Evolutionary conservation across 2,113 vertebrate genomes (phyloP).

Genomic region (Neofelis nebulosa): DNA sequence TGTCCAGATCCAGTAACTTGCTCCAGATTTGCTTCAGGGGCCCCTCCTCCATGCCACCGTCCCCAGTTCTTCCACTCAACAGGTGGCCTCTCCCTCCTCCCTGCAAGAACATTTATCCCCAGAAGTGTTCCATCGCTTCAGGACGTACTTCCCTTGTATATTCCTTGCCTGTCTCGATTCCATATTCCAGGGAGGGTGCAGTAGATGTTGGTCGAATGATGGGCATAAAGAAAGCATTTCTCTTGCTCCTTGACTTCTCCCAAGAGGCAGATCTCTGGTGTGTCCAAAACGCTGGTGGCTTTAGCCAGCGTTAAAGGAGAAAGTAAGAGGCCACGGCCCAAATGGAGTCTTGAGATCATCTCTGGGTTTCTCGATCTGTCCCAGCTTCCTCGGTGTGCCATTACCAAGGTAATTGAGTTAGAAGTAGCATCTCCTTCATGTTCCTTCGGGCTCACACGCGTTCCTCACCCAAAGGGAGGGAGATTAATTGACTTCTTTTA

Average conservation of each 20-base stretch:
- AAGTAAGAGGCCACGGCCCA: not conserved
- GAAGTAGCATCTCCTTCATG: constrained; percentile 53
- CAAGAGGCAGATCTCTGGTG: not conserved
- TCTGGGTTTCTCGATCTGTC: not conserved
- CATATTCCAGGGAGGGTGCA: not conserved
- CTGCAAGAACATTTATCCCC: not conserved
- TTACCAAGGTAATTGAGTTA: constrained; percentile 64
- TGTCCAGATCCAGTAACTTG: not conserved
- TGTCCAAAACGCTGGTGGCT: not conserved
- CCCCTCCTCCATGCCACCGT: not conserved
- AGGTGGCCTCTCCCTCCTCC: not conserved
- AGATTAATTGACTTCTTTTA: constrained; percentile 71
- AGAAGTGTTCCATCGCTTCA: rapidly evolving
- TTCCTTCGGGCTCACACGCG: constrained; percentile 54
- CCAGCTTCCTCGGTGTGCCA: constrained; percentile 14
- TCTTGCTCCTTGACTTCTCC: not conserved
- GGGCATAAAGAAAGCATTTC: not conserved
- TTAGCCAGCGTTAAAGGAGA: not conserved
- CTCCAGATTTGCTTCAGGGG: not conserved
- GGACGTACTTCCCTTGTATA: not conserved
- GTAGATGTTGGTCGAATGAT: too few relatives aligned
- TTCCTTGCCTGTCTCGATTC: not conserved
- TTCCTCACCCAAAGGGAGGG: constrained; percentile 63
- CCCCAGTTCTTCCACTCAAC: not conserved
- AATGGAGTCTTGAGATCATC: not conserved